phyloP scores from a whole-genome alignment of 30 jellyfish, hydroid and myxozoan species.

The Chrysaora quinquecirrha region DNA sequence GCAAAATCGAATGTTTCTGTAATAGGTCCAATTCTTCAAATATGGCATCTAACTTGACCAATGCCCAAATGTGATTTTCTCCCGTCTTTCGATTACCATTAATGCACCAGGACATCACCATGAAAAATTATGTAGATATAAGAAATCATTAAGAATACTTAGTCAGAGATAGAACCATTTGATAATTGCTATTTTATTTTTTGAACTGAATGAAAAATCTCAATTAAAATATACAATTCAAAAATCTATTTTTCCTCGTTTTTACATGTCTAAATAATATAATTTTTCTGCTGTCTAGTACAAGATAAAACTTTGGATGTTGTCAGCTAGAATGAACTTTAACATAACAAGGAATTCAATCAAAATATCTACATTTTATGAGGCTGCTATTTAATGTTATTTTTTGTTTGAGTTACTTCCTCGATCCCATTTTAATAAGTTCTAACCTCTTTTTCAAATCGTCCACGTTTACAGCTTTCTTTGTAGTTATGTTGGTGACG shows the following conservation, averaged over 20 bases:
- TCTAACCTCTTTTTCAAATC: not conserved
- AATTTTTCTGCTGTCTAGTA: too few species aligned
- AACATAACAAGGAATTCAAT: not conserved
- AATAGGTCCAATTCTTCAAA: too few species aligned
- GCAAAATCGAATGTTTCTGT: too few species aligned
- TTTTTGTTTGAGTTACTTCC: not conserved
- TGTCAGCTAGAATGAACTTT: not conserved
- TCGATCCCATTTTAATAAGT: not conserved
- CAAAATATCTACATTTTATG: not conserved
- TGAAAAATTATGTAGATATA: too few species aligned
- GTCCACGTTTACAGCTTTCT: not conserved
- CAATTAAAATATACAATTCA: not conserved
- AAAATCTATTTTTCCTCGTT: not conserved
- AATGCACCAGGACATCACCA: too few species aligned
- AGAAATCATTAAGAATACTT: too few species aligned
- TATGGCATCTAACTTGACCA: too few species aligned
- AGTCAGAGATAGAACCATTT: too few species aligned
- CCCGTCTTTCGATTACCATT: too few species aligned
- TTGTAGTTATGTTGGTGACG: not conserved
- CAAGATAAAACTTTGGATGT: not conserved
- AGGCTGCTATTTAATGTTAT: not conserved
- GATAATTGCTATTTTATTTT: not conserved
- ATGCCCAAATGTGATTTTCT: too few species aligned
- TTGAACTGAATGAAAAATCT: not conserved
- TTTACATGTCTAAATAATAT: not conserved